Conservation (phyloP, 2,888 invertebrate species). For the Chironomus tentans region DNA sequence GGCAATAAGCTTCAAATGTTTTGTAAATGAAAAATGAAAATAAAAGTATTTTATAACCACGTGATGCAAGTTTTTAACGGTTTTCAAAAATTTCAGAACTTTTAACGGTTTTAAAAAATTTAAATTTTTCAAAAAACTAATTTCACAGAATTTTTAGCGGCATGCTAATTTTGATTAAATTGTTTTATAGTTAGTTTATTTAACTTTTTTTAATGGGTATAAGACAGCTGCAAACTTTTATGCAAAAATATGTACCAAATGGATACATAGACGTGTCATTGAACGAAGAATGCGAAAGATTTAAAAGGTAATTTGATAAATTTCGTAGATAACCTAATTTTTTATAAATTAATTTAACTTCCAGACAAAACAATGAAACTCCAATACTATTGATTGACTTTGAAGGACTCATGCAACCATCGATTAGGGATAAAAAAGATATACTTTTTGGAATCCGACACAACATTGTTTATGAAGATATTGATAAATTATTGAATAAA, state of each 20-base stretch:
- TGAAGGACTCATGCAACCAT: not conserved
- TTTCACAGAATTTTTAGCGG: too few relatives aligned
- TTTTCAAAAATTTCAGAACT: too few relatives aligned
- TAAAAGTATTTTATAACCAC: too few relatives aligned
- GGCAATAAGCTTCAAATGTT: too few relatives aligned
- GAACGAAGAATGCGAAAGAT: not conserved
- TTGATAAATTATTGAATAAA: not conserved
- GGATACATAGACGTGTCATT: not conserved
- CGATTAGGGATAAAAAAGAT: not conserved
- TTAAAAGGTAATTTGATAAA: not conserved
- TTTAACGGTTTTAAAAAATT: too few relatives aligned
- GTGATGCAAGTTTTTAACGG: too few relatives aligned
- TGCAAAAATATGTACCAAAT: not conserved
- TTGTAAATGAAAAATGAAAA: too few relatives aligned
- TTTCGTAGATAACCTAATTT: too few relatives aligned
- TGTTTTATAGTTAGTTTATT: too few relatives aligned
- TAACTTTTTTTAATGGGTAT: too few relatives aligned
- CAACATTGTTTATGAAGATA: not conserved
- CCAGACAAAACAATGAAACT: not conserved
- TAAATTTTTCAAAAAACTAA: too few relatives aligned
- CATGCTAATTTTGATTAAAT: too few relatives aligned
- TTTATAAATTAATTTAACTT: not conserved
- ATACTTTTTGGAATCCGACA: not conserved
- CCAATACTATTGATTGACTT: slow-evolving; percentile 10
- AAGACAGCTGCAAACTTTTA: not conserved